These are phyloP conservation scores for Eutrigla gurnardus DNA, from an alignment of 2,797 vertebrate species.

Conservation along the genomic window DNA sequence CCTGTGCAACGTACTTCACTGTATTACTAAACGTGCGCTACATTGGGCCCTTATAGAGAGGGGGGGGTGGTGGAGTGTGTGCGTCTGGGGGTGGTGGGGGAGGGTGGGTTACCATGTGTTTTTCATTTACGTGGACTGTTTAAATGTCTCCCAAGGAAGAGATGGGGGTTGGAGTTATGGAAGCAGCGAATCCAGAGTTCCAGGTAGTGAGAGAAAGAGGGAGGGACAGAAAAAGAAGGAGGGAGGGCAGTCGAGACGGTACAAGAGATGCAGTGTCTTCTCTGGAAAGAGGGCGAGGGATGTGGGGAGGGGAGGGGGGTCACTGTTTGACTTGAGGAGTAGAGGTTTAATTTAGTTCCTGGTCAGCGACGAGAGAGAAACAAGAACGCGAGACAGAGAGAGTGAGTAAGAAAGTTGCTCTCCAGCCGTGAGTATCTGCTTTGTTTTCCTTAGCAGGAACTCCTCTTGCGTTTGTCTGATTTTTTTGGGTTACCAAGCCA, in stretches of 20 bases:
- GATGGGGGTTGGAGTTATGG: constrained; percentile 78
- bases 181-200: constrained; percentile 79
- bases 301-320: constrained; percentile 60
- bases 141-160: constrained; percentile 82
- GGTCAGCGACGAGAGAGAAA: constrained; percentile 69
- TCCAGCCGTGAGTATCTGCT: constrained; percentile 74
- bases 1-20: constrained; percentile 79
- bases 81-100: constrained; percentile 12
- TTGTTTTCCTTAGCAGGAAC: constrained; percentile 31
- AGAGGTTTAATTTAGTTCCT: constrained; percentile 85
- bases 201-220: constrained; percentile 80
- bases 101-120: constrained; percentile 81
- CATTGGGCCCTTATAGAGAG: constrained; percentile 70
- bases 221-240: constrained; percentile 59
- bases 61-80: constrained; percentile 47
- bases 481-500: constrained; percentile 40
- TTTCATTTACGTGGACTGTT: constrained; percentile 86
- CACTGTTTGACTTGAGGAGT: constrained; percentile 85
- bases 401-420: constrained; percentile 46
- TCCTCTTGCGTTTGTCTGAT: constrained; percentile 27
- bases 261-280: constrained; percentile 89
- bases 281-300: constrained; percentile 82
- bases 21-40: constrained; percentile 73
- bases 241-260: constrained; percentile 73
- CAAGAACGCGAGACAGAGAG: constrained; percentile 24